phyloP scores from a whole-genome alignment of 1,140 invertebrate species.

The Rhagoletis pomonella region DNA sequence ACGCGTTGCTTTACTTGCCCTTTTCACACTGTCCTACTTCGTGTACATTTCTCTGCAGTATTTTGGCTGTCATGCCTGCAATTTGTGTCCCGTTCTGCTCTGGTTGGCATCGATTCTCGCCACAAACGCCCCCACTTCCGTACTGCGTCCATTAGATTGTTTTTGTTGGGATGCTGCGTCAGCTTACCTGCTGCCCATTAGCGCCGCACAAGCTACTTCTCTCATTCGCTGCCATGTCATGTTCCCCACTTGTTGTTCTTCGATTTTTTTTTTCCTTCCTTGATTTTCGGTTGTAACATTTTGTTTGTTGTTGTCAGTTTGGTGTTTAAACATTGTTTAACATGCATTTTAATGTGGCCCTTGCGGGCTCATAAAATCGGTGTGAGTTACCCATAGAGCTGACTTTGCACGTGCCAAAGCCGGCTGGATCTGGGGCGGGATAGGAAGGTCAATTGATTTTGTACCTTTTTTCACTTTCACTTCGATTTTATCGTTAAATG shows the following conservation, averaged over 20 bases:
- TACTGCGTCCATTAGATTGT: conserved; percentile 43
- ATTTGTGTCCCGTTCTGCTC: conserved; percentile 33
- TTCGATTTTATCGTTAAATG: conserved; percentile 46
- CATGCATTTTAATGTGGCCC: conserved; percentile 73
- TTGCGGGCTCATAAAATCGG: conserved; percentile 69
- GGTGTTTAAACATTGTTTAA: conserved; percentile 59
- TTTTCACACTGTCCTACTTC: background rate
- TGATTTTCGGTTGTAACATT: background rate
- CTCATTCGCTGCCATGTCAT: background rate
- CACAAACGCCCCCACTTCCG: background rate
- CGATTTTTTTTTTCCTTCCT: background rate
- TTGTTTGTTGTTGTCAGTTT: conserved; percentile 58
- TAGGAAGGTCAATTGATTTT: conserved; percentile 40
- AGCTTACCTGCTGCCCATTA: conserved; percentile 15
- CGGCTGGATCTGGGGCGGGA: background rate
- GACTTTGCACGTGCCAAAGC: conserved; percentile 13
- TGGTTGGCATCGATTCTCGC: background rate
- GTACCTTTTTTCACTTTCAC: background rate
- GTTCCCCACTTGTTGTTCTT: background rate
- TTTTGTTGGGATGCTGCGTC: conserved; percentile 25
- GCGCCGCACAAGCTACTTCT: background rate
- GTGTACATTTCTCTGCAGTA: background rate
- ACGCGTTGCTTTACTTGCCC: background rate
- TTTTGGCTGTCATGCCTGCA: background rate
- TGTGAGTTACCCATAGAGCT: background rate